Percentiles rank a stretch among this genome's conserved stretches.
phyloP scores from a whole-genome alignment of 2,888 invertebrate species.

The Eupithecia vulgata region DNA sequence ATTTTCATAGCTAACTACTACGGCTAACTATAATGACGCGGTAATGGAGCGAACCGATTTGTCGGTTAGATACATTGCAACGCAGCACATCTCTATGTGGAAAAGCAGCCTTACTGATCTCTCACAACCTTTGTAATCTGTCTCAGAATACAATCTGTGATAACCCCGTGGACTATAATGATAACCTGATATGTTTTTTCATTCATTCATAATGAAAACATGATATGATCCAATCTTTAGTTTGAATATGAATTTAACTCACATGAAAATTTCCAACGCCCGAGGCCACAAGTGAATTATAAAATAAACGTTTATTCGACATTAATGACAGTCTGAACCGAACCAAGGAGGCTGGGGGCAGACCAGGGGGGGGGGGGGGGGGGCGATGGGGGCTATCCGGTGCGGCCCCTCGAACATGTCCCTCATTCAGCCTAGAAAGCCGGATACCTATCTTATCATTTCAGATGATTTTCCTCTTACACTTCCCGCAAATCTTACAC shows the following conservation, averaged over 20 bases:
- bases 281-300: slow-evolving; percentile 17
- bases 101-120: no score
- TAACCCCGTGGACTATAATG: neutral
- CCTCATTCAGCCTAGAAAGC: neutral
- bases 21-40: no score
- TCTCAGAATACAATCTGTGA: no score
- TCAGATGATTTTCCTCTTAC: no score
- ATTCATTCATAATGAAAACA: neutral
- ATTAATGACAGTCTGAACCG: slow-evolving; percentile 62
- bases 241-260: neutral
- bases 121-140: no score
- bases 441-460: neutral
- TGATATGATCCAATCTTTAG: neutral
- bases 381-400: neutral
- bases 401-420: neutral
- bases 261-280: neutral
- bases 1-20: no score
- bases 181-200: neutral
- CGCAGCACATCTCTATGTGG: no score
- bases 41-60: no score
- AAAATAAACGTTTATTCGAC: slow-evolving; percentile 61
- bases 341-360: slow-evolving; percentile 12
- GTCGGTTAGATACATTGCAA: no score
- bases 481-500: neutral
- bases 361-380: neutral